Percentiles rank a stretch among this genome's conserved stretches.
Conservation (phyloP, 2,113 vertebrate species). For the Romanogobio albipinnatus region DNA sequence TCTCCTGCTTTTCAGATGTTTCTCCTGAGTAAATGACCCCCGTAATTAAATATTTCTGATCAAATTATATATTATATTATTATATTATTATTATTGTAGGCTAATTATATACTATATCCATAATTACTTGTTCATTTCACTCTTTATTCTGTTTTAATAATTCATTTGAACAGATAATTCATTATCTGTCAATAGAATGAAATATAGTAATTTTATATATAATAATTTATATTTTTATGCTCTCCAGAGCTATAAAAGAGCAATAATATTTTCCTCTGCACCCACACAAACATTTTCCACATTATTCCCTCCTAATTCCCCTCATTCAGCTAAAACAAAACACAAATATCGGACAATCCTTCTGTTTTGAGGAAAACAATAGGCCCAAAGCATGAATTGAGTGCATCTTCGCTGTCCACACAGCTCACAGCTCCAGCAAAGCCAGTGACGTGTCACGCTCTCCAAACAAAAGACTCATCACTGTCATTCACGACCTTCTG, state of each 20-base stretch:
- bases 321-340: slow-evolving; percentile 3
- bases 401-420: slow-evolving; percentile 27
- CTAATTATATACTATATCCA: too few relatives aligned
- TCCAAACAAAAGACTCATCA: slow-evolving; percentile 34
- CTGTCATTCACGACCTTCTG: neutral
- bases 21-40: neutral
- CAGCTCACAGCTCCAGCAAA: slow-evolving; percentile 18
- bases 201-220: neutral
- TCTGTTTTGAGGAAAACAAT: slow-evolving; percentile 18
- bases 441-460: slow-evolving; percentile 5
- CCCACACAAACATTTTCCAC: neutral
- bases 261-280: neutral
- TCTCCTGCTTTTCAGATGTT: neutral
- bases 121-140: too few relatives aligned
- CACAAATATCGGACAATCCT: neutral
- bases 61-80: neutral
- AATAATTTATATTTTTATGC: neutral
- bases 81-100: too few relatives aligned
- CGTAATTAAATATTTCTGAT: neutral
- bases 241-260: neutral
- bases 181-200: too few relatives aligned
- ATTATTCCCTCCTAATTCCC: neutral
- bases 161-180: too few relatives aligned
- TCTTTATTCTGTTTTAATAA: too few relatives aligned
- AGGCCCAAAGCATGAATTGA: neutral